Percentiles rank a stretch among this genome's conserved stretches.
Conservation (phyloP, 2,113 vertebrate species). For the Bufo gargarizans region DNA sequence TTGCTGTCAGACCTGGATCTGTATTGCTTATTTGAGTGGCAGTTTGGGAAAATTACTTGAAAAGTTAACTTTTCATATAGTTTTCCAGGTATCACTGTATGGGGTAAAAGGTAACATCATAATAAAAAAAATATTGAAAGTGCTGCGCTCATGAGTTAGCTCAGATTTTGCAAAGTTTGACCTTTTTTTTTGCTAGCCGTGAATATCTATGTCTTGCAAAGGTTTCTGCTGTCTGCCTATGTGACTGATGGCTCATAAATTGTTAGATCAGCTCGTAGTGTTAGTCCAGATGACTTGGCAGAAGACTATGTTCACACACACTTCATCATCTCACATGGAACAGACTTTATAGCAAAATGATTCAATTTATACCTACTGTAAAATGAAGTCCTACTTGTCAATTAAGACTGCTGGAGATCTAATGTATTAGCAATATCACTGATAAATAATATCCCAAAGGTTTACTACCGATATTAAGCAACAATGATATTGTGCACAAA, state of each 20-base stretch:
- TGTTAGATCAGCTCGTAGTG: constrained; percentile 14
- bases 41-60: not conserved
- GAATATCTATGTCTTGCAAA: constrained; percentile 29
- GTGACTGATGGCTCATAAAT: constrained; percentile 39
- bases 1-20: no score
- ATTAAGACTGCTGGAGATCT: not conserved
- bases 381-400: not conserved
- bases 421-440: not conserved
- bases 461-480: not conserved
- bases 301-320: not conserved
- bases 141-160: not conserved
- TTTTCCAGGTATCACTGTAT: not conserved
- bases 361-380: not conserved
- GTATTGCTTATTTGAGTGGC: not conserved
- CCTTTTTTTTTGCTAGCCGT: constrained; percentile 2
- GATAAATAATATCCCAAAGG: not conserved
- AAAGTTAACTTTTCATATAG: not conserved
- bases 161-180: constrained; percentile 3
- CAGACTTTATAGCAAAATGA: not conserved
- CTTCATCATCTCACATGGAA: constrained; percentile 20
- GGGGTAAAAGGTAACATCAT: not conserved
- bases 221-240: constrained; percentile 3
- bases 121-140: not conserved
- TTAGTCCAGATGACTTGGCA: constrained; percentile 29
- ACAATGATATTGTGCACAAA: not conserved